Evolutionary conservation across 2,113 vertebrate genomes (phyloP).

Genomic region (Psephotus haematonotus): DNA sequence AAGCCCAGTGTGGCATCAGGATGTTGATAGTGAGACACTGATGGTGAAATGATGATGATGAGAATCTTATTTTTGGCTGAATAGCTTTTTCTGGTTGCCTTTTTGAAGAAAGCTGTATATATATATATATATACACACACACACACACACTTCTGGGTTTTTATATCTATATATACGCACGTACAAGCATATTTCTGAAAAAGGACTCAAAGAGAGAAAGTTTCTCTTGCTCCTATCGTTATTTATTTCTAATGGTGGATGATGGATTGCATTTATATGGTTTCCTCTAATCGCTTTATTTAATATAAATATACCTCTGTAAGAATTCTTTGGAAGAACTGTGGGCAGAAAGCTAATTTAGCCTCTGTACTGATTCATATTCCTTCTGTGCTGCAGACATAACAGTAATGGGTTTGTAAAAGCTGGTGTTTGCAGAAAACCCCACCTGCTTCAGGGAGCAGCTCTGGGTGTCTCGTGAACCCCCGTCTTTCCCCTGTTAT

Average conservation of each 20-base stretch:
- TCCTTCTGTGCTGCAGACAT: not conserved
- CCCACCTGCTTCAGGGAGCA: not conserved
- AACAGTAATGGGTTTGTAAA: not conserved
- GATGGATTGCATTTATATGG: not conserved
- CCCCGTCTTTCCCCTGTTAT: not conserved
- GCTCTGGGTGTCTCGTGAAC: not conserved
- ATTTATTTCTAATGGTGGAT: constrained; percentile 7
- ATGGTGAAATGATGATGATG: not conserved
- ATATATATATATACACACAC: not conserved
- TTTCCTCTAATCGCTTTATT: not conserved
- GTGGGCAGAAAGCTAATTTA: constrained; percentile 50
- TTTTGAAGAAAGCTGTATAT: not conserved
- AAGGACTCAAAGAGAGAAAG: not conserved
- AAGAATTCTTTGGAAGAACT: not conserved
- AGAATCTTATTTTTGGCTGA: not conserved
- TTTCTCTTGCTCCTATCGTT: not conserved
- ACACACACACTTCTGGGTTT: not conserved
- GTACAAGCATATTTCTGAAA: not conserved
- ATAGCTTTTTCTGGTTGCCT: not conserved
- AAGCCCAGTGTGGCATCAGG: not conserved
- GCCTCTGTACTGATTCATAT: not conserved
- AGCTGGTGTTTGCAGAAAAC: not conserved
- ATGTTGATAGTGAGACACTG: not conserved
- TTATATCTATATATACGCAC: not conserved
- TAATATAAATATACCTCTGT: constrained; percentile 29